A percentile compares a stretch with the other conserved stretches of the same genome.
Evolutionary conservation across 2,113 vertebrate genomes (phyloP).

Genomic region (Mobula hypostoma): DNA sequence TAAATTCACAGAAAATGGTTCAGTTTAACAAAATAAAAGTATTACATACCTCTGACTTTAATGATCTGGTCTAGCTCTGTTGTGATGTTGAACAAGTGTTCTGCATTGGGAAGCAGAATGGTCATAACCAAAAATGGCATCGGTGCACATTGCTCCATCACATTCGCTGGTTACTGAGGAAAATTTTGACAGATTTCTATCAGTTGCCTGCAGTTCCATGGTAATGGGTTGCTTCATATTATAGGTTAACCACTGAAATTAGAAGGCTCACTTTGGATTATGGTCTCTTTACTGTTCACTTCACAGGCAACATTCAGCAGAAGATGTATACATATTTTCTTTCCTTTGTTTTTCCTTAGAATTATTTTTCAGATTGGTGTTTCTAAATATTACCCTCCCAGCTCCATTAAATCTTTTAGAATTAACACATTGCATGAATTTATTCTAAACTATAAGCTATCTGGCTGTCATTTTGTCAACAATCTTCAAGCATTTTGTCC

Average conservation of each 20-base stretch:
- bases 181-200: not conserved
- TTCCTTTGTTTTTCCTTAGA: not conserved
- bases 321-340: too few relatives aligned
- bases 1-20: too few relatives aligned
- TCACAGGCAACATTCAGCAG: not conserved
- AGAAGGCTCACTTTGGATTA: not conserved
- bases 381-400: not conserved
- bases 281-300: not conserved
- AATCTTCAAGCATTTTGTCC: slow-evolving; percentile 38
- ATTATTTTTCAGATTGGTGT: not conserved
- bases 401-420: not conserved
- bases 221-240: not conserved
- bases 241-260: not conserved
- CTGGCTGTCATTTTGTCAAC: slow-evolving; percentile 24
- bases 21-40: too few relatives aligned
- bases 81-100: not conserved
- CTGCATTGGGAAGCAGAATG: not conserved
- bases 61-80: not conserved
- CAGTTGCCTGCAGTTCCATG: not conserved
- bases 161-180: not conserved
- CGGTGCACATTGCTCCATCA: not conserved
- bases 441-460: not conserved
- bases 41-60: not conserved
- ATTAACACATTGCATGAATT: slow-evolving; percentile 12
- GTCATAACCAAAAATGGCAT: not conserved